Base-by-base conservation (phyloP, 2,888 invertebrate genomes). In the Hofmannophila pseudospretella region DNA sequence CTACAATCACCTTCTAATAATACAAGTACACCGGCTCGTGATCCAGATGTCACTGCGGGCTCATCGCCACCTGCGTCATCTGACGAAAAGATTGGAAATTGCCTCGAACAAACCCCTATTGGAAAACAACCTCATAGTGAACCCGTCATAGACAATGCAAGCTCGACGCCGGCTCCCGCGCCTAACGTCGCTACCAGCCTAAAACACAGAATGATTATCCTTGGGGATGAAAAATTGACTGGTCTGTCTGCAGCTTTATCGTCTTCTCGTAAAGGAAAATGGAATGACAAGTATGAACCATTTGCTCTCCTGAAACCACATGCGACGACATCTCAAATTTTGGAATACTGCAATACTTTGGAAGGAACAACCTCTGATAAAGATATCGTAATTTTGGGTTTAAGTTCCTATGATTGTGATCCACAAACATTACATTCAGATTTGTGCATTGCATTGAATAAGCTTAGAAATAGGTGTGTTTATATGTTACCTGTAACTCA, bases 281-380 rank as follows among this genome's bases (percentile, higher is more conserved):
- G 33, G 33, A 33, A 33, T 13, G 33, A 33, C 14, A 10, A 9
- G 7, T 33, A 26, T 10, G 10, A 25, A 12, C 13, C 33, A 2
- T 33, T 22, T 7, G 13, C 14, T 1, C 9, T 16, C 4, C 25
- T 33, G n/a, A 33, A 7, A 10, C 25, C 25, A 2, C 7, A 25
- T n/a, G 25, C 14, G 2, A 14, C 10, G 3, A 33, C 14, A 1
- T 9, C 26, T 5, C 8, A 33, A n/a, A 33, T 33, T 4, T 10
- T 33, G 7, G 10, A 25, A 5, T 33, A 26, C 9, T 25, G 25
- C 7, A 8, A 13, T 9, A 25, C 5, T 7, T 7, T 33, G 1
- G n/a, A 10, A 13, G 12, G 26, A 1, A 13, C 5, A 2, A 7
- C 26, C 1, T 11, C 14, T 8, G n/a, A 7, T 2, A 8, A 13